Evolutionary conservation across 1,140 invertebrate genomes (phyloP).

Genomic region (Leptoteleia sp.): DNA sequence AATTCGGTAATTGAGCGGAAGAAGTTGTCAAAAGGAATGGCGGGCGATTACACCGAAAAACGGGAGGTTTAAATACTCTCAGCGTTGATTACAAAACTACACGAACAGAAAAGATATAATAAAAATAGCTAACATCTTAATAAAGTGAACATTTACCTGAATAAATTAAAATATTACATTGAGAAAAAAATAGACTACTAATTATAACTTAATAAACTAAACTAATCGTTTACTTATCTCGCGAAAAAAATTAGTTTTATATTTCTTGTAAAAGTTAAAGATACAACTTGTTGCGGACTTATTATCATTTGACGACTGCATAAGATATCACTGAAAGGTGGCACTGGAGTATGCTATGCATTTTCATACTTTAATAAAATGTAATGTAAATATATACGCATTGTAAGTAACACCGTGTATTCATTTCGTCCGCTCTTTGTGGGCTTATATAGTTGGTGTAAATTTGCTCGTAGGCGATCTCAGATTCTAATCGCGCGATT

Average conservation of each 20-base stretch:
- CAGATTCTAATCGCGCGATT: slow-evolving; percentile 49
- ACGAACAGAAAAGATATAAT: too few relatives aligned
- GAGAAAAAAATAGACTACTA: too few relatives aligned
- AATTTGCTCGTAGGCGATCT: slow-evolving; percentile 49
- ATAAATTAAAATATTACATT: too few relatives aligned
- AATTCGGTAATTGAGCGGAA: slow-evolving; percentile 20
- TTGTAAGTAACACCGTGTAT: slow-evolving; percentile 51
- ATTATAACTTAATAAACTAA: too few relatives aligned
- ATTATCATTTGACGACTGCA: slow-evolving; percentile 26
- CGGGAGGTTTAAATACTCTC: too few relatives aligned
- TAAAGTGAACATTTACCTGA: too few relatives aligned
- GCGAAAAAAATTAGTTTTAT: too few relatives aligned
- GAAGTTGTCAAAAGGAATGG: slow-evolving; percentile 8
- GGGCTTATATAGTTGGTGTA: slow-evolving; percentile 41
- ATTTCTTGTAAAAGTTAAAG: too few relatives aligned
- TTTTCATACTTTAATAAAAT: slow-evolving; percentile 57
- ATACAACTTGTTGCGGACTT: background rate
- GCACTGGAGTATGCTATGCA: slow-evolving; percentile 25
- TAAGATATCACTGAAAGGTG: slow-evolving; percentile 45
- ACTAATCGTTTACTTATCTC: too few relatives aligned
- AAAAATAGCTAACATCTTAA: too few relatives aligned
- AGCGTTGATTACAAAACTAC: too few relatives aligned
- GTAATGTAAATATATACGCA: slow-evolving; percentile 59
- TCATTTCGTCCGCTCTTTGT: slow-evolving; percentile 42
- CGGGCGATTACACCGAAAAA: too few relatives aligned